Base-by-base conservation (phyloP, 2,797 vertebrate species). In the Neoniphon sammara region DNA sequence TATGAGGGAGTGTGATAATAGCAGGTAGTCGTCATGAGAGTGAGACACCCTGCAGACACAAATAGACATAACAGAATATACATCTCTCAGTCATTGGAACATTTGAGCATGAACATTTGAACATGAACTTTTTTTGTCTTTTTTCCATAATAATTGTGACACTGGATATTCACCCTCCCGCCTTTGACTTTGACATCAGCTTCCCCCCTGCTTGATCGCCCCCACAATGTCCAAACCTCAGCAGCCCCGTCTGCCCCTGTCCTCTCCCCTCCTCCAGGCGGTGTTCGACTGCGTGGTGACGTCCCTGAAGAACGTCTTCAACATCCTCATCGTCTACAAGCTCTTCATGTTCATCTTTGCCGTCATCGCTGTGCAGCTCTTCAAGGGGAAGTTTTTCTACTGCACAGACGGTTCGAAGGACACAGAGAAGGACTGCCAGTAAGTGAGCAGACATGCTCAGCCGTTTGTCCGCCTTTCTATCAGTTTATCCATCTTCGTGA, bases 281-380 rank as follows among this genome's bases (percentile, higher is more conserved):
- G 98, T 99, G 79, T 99, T 99, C 8, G 98, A 99, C 93, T 99
- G 98, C 0, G 98, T 99, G 5, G 98, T 99, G 87, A 99, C 96
- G 0, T 99, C 98, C 31, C 93, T 99, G 79, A 99, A 99, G 91
- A 99, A 99, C 0, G 98, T 99, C 92, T 98, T 99, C 93, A 99
- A 99, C 93, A 99, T 99, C 80, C 94, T 99, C 76, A 99, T 99
- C 1, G 98, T 99, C 84, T 99, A 99, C 91, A 99, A 99, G 88
- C 97, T 99, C 78, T 99, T 99, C 81, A 99, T 99, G 97, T 99
- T 99, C 94, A 99, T 99, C 92, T 99, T 99, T 17, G 98, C 97
- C 0, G 98, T 99, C 91, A 99, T 99, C 4, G 98, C 98, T 0
- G 98, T 99, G 66, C 98, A 99, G 82, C 97, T 99, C 55, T 99